These are phyloP conservation scores for Enteromius mattozi DNA, from an alignment of 2,797 vertebrate genomes.

Conservation along the genomic window DNA sequence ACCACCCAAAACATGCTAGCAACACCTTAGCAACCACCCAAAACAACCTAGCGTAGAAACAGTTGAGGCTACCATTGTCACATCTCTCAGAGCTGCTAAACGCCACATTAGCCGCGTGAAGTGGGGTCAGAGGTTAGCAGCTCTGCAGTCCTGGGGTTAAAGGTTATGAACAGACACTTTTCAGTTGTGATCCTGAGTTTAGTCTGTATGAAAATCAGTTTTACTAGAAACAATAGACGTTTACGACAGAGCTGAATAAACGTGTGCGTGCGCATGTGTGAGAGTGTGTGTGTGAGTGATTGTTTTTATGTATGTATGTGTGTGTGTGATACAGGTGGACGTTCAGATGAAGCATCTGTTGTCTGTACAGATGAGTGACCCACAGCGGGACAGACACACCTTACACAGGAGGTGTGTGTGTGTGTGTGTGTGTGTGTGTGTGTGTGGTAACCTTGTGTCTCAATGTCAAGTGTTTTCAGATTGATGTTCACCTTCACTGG, in stretches of 20 bases:
- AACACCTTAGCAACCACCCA: neutral
- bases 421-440: neutral
- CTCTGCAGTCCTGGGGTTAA: neutral
- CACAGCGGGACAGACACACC: conserved; percentile 44
- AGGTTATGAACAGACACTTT: neutral
- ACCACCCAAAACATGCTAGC: too few relatives aligned
- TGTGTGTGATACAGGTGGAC: conserved; percentile 40
- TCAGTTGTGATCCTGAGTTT: neutral
- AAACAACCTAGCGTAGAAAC: neutral
- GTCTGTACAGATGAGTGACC: conserved; percentile 60
- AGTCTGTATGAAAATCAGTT: neutral
- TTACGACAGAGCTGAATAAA: too few relatives aligned
- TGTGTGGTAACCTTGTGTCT: conserved; percentile 30
- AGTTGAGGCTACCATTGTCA: neutral
- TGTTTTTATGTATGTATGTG: neutral
- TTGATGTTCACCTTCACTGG: conserved; percentile 1
- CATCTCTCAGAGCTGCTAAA: conserved; percentile 3
- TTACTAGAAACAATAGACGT: neutral
- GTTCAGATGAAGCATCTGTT: conserved; percentile 59
- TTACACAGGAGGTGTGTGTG: conserved; percentile 30
- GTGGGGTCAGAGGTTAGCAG: conserved; percentile 10
- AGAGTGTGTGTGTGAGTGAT: neutral
- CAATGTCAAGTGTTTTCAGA: conserved; percentile 33
- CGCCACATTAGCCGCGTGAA: neutral
- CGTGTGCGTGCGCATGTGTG: neutral